phyloP scores from a whole-genome alignment of 2,797 vertebrate species.

The Caiman crocodilus region DNA sequence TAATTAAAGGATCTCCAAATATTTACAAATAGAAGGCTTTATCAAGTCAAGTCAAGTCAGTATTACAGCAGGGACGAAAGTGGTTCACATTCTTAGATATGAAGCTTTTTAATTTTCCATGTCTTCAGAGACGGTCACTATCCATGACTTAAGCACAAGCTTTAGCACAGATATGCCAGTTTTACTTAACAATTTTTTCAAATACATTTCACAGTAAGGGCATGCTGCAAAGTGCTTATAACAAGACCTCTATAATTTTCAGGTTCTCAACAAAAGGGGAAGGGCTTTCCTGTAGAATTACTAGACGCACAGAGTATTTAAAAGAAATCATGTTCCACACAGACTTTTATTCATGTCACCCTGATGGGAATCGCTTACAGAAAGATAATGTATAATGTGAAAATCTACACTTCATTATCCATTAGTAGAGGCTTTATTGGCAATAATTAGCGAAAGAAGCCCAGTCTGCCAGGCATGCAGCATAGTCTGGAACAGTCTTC shows the following conservation, averaged over 20 bases:
- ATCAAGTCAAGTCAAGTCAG: background rate
- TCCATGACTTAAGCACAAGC: background rate
- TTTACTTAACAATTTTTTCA: background rate
- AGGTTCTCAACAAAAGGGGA: background rate
- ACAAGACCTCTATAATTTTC: background rate
- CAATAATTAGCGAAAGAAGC: rapidly evolving
- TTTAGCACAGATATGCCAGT: background rate
- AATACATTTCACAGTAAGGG: background rate
- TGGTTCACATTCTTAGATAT: background rate
- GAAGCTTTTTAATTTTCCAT: background rate
- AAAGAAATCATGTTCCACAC: background rate
- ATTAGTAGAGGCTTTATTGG: background rate
- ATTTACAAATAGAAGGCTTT: background rate
- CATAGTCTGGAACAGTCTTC: background rate
- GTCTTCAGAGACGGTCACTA: too few relatives aligned
- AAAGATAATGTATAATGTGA: background rate
- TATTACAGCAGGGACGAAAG: background rate
- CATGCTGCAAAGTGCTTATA: background rate
- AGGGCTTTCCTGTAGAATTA: background rate
- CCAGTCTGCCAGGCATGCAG: background rate
- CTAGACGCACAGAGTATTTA: background rate
- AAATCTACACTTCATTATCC: background rate
- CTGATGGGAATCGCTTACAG: constrained; percentile 16
- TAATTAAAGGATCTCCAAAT: background rate
- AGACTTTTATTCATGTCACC: background rate